Conservation (phyloP, 2,888 invertebrate species). For the Lucinisca nassula region DNA sequence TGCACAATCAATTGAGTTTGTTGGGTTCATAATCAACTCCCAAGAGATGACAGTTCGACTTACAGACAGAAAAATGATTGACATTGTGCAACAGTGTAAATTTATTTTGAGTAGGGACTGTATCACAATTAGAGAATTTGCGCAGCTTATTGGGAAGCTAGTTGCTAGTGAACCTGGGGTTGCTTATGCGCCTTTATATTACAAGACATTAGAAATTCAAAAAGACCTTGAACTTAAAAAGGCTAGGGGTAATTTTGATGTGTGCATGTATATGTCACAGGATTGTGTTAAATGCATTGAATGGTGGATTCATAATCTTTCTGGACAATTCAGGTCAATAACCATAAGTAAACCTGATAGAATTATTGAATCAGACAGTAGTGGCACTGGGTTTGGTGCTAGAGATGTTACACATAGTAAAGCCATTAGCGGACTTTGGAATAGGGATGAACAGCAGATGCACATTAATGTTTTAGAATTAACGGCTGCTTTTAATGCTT, state of each 20-base stretch:
- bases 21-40: too few relatives aligned
- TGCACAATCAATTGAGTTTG: too few relatives aligned
- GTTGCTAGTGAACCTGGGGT: constrained; percentile 49
- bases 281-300: background rate
- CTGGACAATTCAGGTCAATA: background rate
- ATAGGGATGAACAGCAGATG: background rate
- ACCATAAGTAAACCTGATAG: background rate
- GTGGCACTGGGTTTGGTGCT: constrained; percentile 32
- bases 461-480: constrained; percentile 47
- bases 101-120: too few relatives aligned
- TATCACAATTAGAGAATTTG: too few relatives aligned
- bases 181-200: constrained; percentile 21
- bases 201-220: constrained; percentile 27
- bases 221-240: constrained; percentile 36
- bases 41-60: too few relatives aligned
- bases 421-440: constrained; percentile 28
- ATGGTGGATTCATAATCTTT: constrained; percentile 37
- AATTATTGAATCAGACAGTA: constrained; percentile 31
- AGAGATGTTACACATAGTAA: background rate
- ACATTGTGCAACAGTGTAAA: too few relatives aligned
- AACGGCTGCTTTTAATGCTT: constrained; percentile 31
- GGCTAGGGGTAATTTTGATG: constrained; percentile 50
- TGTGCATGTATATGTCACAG: constrained; percentile 29
- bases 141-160: constrained; percentile 42
- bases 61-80: too few relatives aligned